phyloP scores from a whole-genome alignment of 92 coral and sea anemone species.

The Epizoanthus scotinus region DNA sequence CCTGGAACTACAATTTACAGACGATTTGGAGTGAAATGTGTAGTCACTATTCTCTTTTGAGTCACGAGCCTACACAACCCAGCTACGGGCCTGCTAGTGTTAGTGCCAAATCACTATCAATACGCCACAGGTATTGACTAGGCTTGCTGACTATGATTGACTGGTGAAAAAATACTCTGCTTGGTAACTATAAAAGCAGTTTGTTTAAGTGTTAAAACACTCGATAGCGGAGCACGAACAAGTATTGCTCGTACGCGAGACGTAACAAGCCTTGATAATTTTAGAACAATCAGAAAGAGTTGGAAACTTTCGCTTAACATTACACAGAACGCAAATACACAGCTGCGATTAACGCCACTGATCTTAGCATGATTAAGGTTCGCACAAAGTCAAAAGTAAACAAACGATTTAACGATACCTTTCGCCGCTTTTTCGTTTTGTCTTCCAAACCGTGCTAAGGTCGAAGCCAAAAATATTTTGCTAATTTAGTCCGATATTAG shows the following conservation, averaged over 20 bases:
- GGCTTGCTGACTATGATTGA: too few species aligned
- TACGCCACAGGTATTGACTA: too few species aligned
- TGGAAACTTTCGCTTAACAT: background rate
- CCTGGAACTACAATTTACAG: too few species aligned
- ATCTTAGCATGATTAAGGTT: conserved; percentile 12
- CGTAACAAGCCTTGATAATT: background rate
- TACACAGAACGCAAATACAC: background rate
- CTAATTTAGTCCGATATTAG: conserved; percentile 4
- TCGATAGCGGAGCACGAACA: background rate
- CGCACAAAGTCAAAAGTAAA: background rate
- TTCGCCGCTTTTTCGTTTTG: background rate
- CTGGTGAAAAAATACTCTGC: too few species aligned
- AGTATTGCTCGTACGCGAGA: background rate
- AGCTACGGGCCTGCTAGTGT: too few species aligned
- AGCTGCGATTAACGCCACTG: too few species aligned
- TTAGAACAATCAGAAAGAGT: background rate
- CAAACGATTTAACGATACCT: conserved; percentile 7
- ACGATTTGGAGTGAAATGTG: too few species aligned
- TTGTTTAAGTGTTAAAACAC: background rate
- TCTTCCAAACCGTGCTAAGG: background rate
- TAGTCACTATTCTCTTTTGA: too few species aligned
- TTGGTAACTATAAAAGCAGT: too few species aligned
- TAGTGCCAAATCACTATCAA: too few species aligned
- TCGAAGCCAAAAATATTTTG: background rate
- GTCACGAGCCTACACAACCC: too few species aligned